These are phyloP conservation scores for Turnix velox DNA, from an alignment of 2,113 vertebrate genomes.

Conservation along the genomic window DNA sequence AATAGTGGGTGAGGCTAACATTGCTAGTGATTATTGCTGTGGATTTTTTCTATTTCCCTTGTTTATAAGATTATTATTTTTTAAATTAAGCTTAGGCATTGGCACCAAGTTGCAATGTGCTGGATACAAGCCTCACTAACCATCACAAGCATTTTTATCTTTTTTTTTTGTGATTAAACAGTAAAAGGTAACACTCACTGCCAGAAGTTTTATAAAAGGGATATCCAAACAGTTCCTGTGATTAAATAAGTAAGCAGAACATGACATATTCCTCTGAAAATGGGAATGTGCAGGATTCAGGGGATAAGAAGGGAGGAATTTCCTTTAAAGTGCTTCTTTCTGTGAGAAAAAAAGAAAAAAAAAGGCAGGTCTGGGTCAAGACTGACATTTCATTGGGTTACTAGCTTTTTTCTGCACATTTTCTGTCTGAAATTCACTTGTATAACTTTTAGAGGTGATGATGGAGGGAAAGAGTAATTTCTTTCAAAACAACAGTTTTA, in stretches of 20 bases:
- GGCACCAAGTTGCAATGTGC: background rate
- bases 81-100: background rate
- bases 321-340: background rate
- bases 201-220: background rate
- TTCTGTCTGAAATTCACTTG: background rate
- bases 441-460: background rate
- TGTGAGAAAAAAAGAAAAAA: background rate
- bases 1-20: background rate
- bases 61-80: background rate
- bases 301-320: background rate
- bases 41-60: background rate
- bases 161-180: background rate
- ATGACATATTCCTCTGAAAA: background rate
- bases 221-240: background rate
- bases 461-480: background rate
- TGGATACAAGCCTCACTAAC: background rate
- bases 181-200: background rate
- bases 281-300: background rate
- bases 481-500: background rate
- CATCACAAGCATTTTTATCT: background rate
- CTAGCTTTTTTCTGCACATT: background rate
- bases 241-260: background rate
- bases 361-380: background rate
- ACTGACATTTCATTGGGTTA: background rate
- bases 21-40: background rate